phyloP scores from a whole-genome alignment of 2,113 vertebrate genomes.

The Sigmodon hispidus region DNA sequence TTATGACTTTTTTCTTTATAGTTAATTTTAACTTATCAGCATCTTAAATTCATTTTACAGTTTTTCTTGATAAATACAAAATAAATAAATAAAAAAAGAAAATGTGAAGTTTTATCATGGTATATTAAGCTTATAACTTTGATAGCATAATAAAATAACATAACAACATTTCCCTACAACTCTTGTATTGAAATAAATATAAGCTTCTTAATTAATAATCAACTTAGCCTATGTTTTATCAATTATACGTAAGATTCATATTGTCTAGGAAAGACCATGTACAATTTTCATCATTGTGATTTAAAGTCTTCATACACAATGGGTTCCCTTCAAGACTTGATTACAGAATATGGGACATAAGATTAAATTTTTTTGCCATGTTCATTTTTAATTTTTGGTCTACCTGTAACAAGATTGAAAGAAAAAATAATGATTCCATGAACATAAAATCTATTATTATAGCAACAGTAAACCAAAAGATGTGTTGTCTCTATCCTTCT shows the following conservation, averaged over 20 bases:
- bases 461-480: neutral
- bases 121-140: neutral
- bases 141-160: too few relatives aligned
- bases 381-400: neutral
- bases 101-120: neutral
- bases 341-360: neutral
- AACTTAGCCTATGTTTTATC: neutral
- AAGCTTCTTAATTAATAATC: neutral
- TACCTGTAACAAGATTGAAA: neutral
- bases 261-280: rapidly evolving
- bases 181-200: neutral
- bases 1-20: too few relatives aligned
- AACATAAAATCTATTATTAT: neutral
- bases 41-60: too few relatives aligned
- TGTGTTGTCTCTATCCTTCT: neutral
- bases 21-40: too few relatives aligned
- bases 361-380: neutral
- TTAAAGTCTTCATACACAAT: neutral
- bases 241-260: neutral
- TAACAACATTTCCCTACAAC: neutral
- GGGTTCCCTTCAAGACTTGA: neutral
- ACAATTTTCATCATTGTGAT: neutral
- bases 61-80: too few relatives aligned
- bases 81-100: neutral
- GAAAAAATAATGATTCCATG: neutral